Evolutionary conservation across 2,888 invertebrate species (phyloP).

Genomic region (Ligdia adustata): DNA sequence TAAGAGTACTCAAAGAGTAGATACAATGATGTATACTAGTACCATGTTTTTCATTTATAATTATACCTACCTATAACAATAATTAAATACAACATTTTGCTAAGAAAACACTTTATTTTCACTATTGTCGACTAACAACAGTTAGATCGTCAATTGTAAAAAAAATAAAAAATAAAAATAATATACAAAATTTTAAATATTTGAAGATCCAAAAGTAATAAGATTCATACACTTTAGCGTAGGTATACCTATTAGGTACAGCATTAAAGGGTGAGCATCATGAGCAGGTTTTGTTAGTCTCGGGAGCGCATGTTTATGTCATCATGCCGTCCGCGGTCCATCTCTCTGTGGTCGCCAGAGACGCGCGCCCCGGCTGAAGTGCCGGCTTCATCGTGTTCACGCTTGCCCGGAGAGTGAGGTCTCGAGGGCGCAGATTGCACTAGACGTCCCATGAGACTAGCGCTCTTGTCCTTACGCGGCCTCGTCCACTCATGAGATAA

Average conservation of each 20-base stretch:
- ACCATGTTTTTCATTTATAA: too few species aligned
- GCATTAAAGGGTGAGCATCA: not conserved
- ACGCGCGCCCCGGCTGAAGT: conserved; percentile 73
- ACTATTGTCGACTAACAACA: conserved; percentile 77
- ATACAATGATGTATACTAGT: too few species aligned
- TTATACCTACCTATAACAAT: too few species aligned
- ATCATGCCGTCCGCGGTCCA: conserved; percentile 74
- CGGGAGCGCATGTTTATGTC: conserved; percentile 75
- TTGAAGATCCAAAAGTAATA: conserved; percentile 62
- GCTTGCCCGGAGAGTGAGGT: conserved; percentile 65
- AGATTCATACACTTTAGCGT: conserved; percentile 48
- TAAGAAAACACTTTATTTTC: conserved; percentile 67
- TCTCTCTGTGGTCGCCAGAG: conserved; percentile 75
- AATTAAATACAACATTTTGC: too few species aligned
- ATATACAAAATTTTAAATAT: conserved; percentile 71
- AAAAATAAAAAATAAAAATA: conserved; percentile 68
- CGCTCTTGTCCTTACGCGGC: conserved; percentile 84
- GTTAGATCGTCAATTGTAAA: conserved; percentile 75
- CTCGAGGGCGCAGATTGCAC: conserved; percentile 84
- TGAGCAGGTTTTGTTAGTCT: too few species aligned
- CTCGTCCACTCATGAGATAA: conserved; percentile 90
- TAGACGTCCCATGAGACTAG: conserved; percentile 83
- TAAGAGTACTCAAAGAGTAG: too few species aligned
- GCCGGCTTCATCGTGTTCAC: conserved; percentile 72
- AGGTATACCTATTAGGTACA: conserved; percentile 5